These are phyloP conservation scores for Sisor rabdophorus DNA, from an alignment of 2,113 vertebrate genomes.

Conservation along the genomic window DNA sequence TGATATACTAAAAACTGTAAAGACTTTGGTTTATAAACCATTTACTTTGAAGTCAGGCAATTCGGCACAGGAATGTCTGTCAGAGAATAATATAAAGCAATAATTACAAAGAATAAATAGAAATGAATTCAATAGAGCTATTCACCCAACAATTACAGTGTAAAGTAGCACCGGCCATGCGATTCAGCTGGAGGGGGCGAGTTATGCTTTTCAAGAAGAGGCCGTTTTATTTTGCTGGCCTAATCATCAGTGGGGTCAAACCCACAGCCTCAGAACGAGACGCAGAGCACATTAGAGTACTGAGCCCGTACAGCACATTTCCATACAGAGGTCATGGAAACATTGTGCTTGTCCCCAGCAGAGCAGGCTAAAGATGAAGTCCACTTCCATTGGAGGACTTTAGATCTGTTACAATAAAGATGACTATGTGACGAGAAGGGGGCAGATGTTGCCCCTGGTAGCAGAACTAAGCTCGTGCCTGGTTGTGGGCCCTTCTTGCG, in stretches of 20 bases:
- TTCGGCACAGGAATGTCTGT: constrained; percentile 35
- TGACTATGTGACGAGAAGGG: constrained; percentile 39
- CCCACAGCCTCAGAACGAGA: constrained; percentile 65
- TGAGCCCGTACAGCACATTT: constrained; percentile 27
- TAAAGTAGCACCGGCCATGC: constrained; percentile 48
- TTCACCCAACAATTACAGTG: constrained; percentile 66
- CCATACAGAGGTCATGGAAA: constrained; percentile 61
- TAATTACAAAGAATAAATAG: constrained; percentile 41
- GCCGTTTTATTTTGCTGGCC: constrained; percentile 71
- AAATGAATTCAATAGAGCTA: constrained; percentile 51
- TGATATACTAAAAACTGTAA: constrained; percentile 79
- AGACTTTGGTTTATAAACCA: constrained; percentile 73
- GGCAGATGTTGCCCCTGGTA: constrained; percentile 33
- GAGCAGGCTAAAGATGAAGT: constrained; percentile 59
- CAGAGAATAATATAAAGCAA: constrained; percentile 21
- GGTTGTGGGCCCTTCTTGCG: constrained; percentile 37
- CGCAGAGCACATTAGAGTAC: constrained; percentile 42
- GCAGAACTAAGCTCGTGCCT: constrained; percentile 16
- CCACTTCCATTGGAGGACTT: constrained; percentile 66
- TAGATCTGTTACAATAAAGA: constrained; percentile 55
- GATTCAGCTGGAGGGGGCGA: constrained; percentile 68
- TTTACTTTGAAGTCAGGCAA: constrained; percentile 64
- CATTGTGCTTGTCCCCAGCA: constrained; percentile 62
- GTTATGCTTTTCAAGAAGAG: constrained; percentile 66
- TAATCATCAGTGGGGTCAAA: constrained; percentile 54